Base-by-base conservation (phyloP, 23 tunicate species). In the Botrylloides violaceus region DNA sequence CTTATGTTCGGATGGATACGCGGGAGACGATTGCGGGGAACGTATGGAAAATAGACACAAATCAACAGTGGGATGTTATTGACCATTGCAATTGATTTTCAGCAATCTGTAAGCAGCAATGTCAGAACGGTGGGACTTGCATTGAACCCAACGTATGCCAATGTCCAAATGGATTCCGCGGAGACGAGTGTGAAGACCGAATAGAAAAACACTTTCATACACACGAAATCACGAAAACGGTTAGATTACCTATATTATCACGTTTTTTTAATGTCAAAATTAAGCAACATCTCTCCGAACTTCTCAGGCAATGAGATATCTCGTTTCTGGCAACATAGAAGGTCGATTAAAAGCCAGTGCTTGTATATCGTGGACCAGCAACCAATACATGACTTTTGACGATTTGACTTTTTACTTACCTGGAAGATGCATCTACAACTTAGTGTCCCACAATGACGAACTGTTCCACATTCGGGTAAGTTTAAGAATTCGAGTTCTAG, bases 351-450 rank as follows among this genome's bases (percentile, higher is more conserved):
- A 39, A 1, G 90, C 79, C 64, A 65, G 58, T 1, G 86, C 79
- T 18, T 90, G 97, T 59, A 73, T 79, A 5, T 60, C 82, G 0
- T 83, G 79, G 82, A 87, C 81, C n/a, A 33, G 61, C 73, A 36
- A 70, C 73, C 97, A 90, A 39, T 90, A 90, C 81, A 59, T 36
- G 33, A 65, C 97, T 3, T 90, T 82, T 57, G 97, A 90, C 60
- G 97, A 90, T 20, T 72, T 77, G 72, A 48, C 71, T 62, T 83
- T 68, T 70, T 90, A 90, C 39, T 90, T 77, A 49, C 85, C 89
- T 9, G 97, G 97, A 19, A 71, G 60, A 35, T 90, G 97, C 36
- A 56, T 76, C 32, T 90, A 90, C 75, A 71, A 68, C 21, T 71
- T 90, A 32, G 88, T 84, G 2, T 79, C 49, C 64, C 79, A 83